Conservation (phyloP, 37 sponge, comb jelly and placozoan genomes). For the Halisarca cf. caerulea region DNA sequence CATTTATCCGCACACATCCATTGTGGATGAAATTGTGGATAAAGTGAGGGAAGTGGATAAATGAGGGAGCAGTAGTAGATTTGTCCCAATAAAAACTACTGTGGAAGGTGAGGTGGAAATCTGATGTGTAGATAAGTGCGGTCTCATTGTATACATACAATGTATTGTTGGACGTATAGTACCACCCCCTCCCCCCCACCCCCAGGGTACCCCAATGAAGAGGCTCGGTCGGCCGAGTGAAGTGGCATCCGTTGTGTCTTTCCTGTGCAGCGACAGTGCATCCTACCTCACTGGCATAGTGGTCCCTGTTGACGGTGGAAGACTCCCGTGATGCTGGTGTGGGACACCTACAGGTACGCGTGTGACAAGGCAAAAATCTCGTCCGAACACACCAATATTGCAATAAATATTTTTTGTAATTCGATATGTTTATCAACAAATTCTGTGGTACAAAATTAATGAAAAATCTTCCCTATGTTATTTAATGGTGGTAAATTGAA, state of each 20-base stretch:
- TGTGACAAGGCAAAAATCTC: background rate
- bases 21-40: too few species aligned
- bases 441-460: background rate
- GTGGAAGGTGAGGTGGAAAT: too few species aligned
- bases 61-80: too few species aligned
- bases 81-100: too few species aligned
- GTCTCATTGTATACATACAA: too few species aligned
- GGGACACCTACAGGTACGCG: background rate
- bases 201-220: constrained; percentile 61
- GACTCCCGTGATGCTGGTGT: constrained; percentile 34
- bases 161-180: too few species aligned
- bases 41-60: too few species aligned
- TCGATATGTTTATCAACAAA: too few species aligned
- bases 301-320: constrained; percentile 78
- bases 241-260: constrained; percentile 72
- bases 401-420: background rate
- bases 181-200: background rate
- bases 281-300: constrained; percentile 76
- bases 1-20: too few species aligned
- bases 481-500: too few species aligned
- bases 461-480: background rate
- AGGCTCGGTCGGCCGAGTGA: constrained; percentile 68
- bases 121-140: too few species aligned
- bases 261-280: constrained; percentile 75
- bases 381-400: background rate